Evolutionary conservation across 2,888 invertebrate genomes (phyloP), one percentile per base, ranked within the genome.

Genomic region (Scaptomyza reducta): DNA sequence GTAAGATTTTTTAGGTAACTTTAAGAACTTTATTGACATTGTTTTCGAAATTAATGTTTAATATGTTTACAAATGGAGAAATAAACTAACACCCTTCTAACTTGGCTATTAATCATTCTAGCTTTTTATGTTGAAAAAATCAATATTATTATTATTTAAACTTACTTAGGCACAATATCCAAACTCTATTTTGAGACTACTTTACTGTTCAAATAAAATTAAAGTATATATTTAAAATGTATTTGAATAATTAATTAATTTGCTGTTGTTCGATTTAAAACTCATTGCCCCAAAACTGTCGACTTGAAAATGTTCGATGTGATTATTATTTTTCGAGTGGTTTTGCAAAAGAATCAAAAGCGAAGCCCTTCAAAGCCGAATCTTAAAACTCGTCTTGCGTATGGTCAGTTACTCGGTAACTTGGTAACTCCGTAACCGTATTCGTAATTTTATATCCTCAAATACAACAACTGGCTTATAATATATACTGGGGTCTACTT

Each of bases 311-410:
- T n/a, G 27, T 13, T 10, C 49, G 11, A 14, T 65, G 7, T 38
- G n/a, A 16, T 13, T 31, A 14, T 13, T 29, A 31, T 9, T 25
- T 29, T 57, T 53, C 18, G 10, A 27, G 9, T 6, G 3, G 13
- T 14, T 78, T 71, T 61, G 46, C 70, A 60, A 31, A 77, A 76
- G 72, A 61, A 57, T 50, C 38, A 16, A 42, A 31, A 33, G 7
- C 55, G 77, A 79, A 74, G 55, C 71, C 82, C 55, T 63, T 62
- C 18, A 53, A 87, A 35, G 53, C 63, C 27, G 41, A 50, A 78
- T 82, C 72, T 50, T 65, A 60, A 81, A 82, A 79, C 81, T 68
- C 53, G 83, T 71, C 86, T 82, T 82, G 82, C 13, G 88, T 87
- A 86, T 82, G 82, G 82, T 82, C 88, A 82, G 81, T 82, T 78